Base-by-base conservation (phyloP, 2,888 invertebrate genomes). In the Pammene aurita region DNA sequence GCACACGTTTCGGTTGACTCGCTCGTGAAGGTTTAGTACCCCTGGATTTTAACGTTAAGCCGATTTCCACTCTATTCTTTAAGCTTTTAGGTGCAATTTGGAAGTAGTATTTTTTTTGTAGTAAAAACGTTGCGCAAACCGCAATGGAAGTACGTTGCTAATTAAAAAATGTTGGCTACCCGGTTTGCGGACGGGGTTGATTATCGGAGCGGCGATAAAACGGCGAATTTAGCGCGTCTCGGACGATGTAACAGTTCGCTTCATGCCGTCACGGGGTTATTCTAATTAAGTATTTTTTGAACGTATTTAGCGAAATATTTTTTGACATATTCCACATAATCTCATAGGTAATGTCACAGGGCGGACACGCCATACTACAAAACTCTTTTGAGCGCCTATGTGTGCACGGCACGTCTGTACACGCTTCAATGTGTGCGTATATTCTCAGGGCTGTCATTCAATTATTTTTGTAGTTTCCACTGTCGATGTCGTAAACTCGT, bases 131-230 rank as follows among this genome's bases (percentile, higher is more conserved):
- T 75, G 76, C 73, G 76, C 76, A 72, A 74, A 79, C 79, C 77
- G 77, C 78, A 78, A 81, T 82, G 81, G 81, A 84, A 84, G 78
- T 81, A 77, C 79, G 79, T 77, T 76, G 82, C 80, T 86, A 84
- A 84, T 86, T 83, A 84, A 84, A 80, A 78, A 82, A 80, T 74
- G 74, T 75, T 72, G 71, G 73, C 68, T 67, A 68, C 72, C 69
- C 67, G 68, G 72, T 72, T 70, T 62, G 60, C 58, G 64, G 60
- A 52, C 11, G 44, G 63, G 64, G 69, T 69, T 65, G 69, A 69
- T 69, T 65, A 69, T 69, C 69, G 64, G 60, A n/a, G 34, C 38
- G 54, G 65, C 41, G 63, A 64, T 64, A 68, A 63, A 68, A 11
- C 50, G 35, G 50, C 26, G 60, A 69, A 69, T 64, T 55, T 65